Evolutionary conservation across 1,140 invertebrate genomes (phyloP), one percentile per base, ranked within the genome.

Genomic region (Bombus breviceps): DNA sequence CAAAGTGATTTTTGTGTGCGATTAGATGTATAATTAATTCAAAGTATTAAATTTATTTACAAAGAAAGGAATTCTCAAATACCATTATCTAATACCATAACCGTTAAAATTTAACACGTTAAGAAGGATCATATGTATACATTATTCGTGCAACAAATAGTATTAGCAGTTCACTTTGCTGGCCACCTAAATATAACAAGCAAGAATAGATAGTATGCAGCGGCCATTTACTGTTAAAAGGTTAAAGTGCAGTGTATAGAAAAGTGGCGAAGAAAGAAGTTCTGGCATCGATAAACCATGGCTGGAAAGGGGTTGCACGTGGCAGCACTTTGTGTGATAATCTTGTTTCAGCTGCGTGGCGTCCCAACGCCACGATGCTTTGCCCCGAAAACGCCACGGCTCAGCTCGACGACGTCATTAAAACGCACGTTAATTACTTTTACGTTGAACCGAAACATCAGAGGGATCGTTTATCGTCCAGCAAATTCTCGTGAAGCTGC

Each of bases 291-390:
- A 86, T 86, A 86, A 86, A 86, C 79, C 62, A 12, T 15, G 18
- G 64, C 34, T 62, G 64, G 72, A 13, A 13, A 41, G 28, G 69
- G 80, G 53, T 8, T 28, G 62, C 77, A 79, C 75, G 66, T 74
- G 72, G 86, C 79, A 86, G 86, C 86, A 89, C 83, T 92, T 90
- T 87, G 79, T 73, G 64, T 78, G 39, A 89, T 91, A 92, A 90
- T 88, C 78, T 83, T 72, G 74, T 91, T 92, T 88, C 68, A 83
- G 62, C 47, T 83, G 75, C 79, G 81, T 72, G 71, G 87, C 72
- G 81, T 85, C 77, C 84, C 64, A 64, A 80, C 62, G 81, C 75
- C 73, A 41, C 78, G 69, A 69, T 62, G 71, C 82, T 91, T 91
- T 83, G 86, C 79, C 83, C 81, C 28, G 74, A 86, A 88, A 80